Base-by-base conservation (phyloP, 53 echinoderm and acorn worm species). In the Henricia sp. region DNA sequence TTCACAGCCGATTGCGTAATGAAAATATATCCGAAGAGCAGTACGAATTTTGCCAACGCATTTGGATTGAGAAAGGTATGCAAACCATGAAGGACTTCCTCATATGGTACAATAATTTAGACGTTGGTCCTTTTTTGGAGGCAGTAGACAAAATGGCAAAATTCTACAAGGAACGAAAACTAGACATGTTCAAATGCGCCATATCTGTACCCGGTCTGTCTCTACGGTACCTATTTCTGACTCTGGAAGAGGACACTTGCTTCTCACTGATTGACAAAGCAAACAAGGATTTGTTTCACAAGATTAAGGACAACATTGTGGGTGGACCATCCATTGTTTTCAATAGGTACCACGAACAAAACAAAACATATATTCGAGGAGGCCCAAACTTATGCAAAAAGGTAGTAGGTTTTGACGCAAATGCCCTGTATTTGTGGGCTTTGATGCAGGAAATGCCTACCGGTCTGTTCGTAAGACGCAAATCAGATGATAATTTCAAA, bases 121-220 rank as follows among this genome's bases (percentile, higher is more conserved):
- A 90, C 50, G 90, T 90, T 1, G 85, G 29, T 23, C 90, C 90
- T 2, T 85, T 90, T 19, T n/a, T 93, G 27, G 70, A 70, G 17
- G 92, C 89, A 0, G 20, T 92, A 3, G 83, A 71, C 0, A 92
- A 92, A 63, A 92, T 92, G 89, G 21, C 17, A 23, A 17, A 13
- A 0, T 92, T 92, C 37, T 89, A 89, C n/a, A 4, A 37, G 30
- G 28, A 88, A 3, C 50, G 51, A 19, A n/a, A 50, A 0, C 89
- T 89, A 29, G 89, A 92, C 37, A 42, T 71, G 27, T 90, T 93
- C 40, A 86, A 90, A 55, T 86, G 82, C 52, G 90, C 90, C 8
- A 90, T 93, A 6, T 93, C 89, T 0, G 90, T 93, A 1, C 83
- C 84, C 0, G 90, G 93, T 21, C 85, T 93, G 0, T 90, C 87